Conservation (phyloP, 1,140 invertebrate genomes). For the Caerostris darwini region DNA sequence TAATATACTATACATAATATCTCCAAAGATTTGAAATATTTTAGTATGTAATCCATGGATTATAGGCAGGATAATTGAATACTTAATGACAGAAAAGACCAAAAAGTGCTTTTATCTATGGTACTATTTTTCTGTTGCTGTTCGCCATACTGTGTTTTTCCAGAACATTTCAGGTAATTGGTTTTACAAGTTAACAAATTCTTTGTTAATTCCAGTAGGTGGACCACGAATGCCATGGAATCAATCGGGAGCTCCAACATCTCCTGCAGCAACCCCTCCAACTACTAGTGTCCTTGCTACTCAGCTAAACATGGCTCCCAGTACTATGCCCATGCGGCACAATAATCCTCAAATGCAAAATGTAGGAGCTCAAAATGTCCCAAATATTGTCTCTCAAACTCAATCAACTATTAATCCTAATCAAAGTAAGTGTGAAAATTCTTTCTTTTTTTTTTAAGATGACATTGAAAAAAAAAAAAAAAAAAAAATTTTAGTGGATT, state of each 20-base stretch:
- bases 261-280: constrained; percentile 74
- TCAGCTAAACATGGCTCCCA: constrained; percentile 69
- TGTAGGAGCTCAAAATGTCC: constrained; percentile 26
- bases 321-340: constrained; percentile 49
- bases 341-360: constrained; percentile 50
- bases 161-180: background rate
- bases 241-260: constrained; percentile 72
- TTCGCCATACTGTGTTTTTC: too few species aligned
- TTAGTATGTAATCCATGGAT: too few species aligned
- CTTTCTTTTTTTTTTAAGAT: background rate
- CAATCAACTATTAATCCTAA: constrained; percentile 55
- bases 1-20: too few species aligned
- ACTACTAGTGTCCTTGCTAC: constrained; percentile 74
- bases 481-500: background rate
- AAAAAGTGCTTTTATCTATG: background rate
- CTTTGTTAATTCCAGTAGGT: background rate
- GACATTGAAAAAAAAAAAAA: background rate
- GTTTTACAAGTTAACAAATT: background rate
- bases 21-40: too few species aligned
- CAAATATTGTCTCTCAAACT: constrained; percentile 56
- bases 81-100: too few species aligned
- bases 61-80: too few species aligned
- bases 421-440: constrained; percentile 24
- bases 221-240: constrained; percentile 74
- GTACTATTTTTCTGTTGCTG: background rate